Conservation (phyloP, 2,888 invertebrate genomes). For the Leucozona laternaria region DNA sequence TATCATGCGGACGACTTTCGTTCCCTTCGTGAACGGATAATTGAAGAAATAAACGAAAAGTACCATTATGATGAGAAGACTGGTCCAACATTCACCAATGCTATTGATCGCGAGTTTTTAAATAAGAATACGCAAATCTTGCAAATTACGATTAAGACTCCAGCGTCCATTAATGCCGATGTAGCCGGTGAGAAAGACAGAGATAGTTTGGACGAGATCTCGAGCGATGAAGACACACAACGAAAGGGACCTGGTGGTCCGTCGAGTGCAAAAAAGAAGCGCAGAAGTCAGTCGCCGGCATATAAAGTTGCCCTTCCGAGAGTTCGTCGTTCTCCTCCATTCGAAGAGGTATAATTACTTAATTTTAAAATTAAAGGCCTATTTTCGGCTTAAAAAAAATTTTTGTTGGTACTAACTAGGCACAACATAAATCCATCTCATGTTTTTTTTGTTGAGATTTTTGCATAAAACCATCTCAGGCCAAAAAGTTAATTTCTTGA, state of each 20-base stretch:
- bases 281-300: slow-evolving; percentile 77
- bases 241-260: slow-evolving; percentile 77
- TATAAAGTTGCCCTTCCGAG: slow-evolving; percentile 77
- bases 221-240: slow-evolving; percentile 80
- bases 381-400: no score
- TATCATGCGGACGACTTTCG: slow-evolving; percentile 89
- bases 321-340: slow-evolving; percentile 79
- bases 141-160: slow-evolving; percentile 81
- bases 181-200: slow-evolving; percentile 50
- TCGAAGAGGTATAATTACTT: slow-evolving; percentile 56
- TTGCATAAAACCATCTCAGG: no score
- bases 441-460: no score
- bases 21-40: slow-evolving; percentile 86
- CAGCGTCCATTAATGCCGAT: slow-evolving; percentile 78
- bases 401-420: no score
- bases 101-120: slow-evolving; percentile 83
- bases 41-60: slow-evolving; percentile 87
- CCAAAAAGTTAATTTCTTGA: no score
- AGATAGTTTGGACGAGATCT: slow-evolving; percentile 77
- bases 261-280: slow-evolving; percentile 79
- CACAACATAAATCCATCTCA: no score
- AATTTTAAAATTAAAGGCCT: background rate
- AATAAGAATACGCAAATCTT: slow-evolving; percentile 71
- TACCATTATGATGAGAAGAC: slow-evolving; percentile 87
- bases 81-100: slow-evolving; percentile 85